These are phyloP conservation scores for Melanaphis sacchari DNA, from an alignment of 1,140 invertebrate species.

Conservation along the genomic window DNA sequence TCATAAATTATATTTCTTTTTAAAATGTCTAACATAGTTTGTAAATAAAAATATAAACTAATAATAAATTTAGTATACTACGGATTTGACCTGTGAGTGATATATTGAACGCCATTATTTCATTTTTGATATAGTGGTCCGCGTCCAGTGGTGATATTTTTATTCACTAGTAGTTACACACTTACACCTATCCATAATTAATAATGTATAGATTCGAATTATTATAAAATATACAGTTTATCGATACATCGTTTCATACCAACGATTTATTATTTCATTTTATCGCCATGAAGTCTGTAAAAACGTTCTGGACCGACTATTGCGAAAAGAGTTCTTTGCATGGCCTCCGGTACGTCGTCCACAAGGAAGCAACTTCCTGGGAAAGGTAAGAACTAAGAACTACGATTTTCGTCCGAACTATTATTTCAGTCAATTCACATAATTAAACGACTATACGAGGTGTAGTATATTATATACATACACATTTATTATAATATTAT, in stretches of 20 bases:
- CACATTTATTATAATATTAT: no score
- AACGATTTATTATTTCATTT: not conserved
- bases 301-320: constrained; percentile 1
- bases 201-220: not conserved
- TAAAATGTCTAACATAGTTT: not conserved
- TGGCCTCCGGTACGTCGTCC: constrained; percentile 35
- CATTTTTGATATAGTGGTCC: not conserved
- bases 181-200: not conserved
- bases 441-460: not conserved
- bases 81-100: not conserved
- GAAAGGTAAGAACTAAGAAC: constrained; percentile 23
- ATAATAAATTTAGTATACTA: not conserved
- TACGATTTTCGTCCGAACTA: not conserved
- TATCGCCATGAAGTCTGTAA: not conserved
- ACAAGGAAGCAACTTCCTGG: not conserved
- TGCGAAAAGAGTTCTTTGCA: constrained; percentile 30
- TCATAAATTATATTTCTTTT: not conserved
- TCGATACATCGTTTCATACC: not conserved
- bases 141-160: not conserved
- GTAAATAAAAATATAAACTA: no score
- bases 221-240: not conserved
- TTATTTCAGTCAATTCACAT: not conserved
- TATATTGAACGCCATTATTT: not conserved
- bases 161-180: not conserved
- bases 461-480: no score